Conservation (phyloP, 1,140 invertebrate species). For the Bombus ignitus region DNA sequence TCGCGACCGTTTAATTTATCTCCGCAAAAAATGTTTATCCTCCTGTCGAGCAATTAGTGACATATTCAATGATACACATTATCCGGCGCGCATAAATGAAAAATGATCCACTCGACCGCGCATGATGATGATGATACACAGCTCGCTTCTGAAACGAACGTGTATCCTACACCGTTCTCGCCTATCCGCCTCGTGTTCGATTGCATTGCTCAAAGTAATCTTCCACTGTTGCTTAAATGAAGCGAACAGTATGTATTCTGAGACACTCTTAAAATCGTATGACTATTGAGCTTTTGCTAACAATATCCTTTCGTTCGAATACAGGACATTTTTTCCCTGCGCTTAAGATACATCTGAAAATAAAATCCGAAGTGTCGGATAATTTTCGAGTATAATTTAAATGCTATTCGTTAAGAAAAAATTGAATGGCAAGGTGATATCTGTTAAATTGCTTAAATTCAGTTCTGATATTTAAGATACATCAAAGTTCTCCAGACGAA, state of each 20-base stretch:
- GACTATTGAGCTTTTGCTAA: not conserved
- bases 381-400: not conserved
- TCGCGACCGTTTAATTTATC: slow-evolving; percentile 39
- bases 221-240: not conserved
- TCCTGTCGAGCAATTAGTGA: slow-evolving; percentile 30
- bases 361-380: not conserved
- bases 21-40: slow-evolving; percentile 12
- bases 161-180: not conserved
- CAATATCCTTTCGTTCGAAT: not conserved
- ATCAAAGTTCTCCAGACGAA: not conserved
- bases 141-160: not conserved
- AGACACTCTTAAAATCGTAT: not conserved
- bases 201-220: not conserved
- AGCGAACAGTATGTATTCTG: not conserved
- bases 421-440: not conserved
- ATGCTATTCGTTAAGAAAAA: not conserved
- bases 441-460: not conserved
- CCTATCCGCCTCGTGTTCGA: not conserved
- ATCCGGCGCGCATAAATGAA: slow-evolving; percentile 7
- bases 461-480: not conserved
- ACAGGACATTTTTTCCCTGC: not conserved
- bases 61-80: slow-evolving; percentile 43
- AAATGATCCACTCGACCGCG: slow-evolving; percentile 30
- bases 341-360: not conserved
- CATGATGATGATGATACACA: slow-evolving; percentile 1